A percentile compares a stretch with the other conserved stretches of the same genome.
Conservation (phyloP, 2,113 vertebrate genomes). For the Drymodes brunneopygia region DNA sequence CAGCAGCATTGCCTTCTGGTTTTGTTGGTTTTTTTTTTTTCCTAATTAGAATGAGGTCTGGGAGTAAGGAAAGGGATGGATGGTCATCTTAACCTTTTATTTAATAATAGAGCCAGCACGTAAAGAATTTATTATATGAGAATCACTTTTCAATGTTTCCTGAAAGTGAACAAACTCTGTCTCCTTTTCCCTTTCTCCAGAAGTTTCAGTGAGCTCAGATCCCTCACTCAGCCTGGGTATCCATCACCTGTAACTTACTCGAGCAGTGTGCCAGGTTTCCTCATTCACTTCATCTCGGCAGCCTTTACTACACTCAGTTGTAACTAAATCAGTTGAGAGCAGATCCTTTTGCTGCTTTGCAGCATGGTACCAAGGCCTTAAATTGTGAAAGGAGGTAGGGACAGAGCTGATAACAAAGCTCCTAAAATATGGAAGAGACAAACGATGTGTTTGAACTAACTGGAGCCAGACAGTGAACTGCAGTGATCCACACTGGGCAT, state of each 20-base stretch:
- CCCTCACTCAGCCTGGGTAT: background rate
- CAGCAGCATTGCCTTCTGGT: background rate
- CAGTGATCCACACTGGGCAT: background rate
- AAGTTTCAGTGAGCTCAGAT: background rate
- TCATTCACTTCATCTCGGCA: background rate
- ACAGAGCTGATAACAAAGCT: background rate
- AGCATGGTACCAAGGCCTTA: background rate
- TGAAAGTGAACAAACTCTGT: background rate
- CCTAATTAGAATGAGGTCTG: background rate
- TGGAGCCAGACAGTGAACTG: background rate
- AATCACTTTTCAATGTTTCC: background rate
- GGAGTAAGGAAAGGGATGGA: background rate
- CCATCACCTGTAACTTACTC: background rate
- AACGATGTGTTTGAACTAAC: background rate
- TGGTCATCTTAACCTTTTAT: background rate
- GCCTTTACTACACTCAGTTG: background rate
- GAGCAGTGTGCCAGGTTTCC: background rate
- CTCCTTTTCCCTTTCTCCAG: background rate
- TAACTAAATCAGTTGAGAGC: background rate
- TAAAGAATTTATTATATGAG: background rate
- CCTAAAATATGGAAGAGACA: background rate
- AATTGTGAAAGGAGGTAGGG: fast-evolving
- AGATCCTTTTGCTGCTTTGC: background rate
- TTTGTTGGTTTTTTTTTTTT: background rate
- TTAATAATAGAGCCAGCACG: background rate